Percentiles rank a stretch among this genome's conserved stretches.
phyloP scores from a whole-genome alignment of 2,113 vertebrate species.

The Hyla sarda region DNA sequence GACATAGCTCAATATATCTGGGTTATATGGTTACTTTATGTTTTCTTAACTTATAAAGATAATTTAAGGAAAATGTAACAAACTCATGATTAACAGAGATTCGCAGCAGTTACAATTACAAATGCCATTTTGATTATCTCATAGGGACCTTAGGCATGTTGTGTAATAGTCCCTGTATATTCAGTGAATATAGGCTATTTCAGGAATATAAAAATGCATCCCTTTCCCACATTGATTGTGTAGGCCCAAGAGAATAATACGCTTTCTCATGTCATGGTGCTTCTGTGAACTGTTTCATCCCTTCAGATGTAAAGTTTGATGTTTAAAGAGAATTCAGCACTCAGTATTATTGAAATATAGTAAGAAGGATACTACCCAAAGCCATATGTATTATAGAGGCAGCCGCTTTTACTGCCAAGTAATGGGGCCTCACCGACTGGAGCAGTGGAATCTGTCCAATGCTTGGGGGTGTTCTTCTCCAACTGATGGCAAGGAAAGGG shows the following conservation, averaged over 20 bases:
- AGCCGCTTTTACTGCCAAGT: background rate
- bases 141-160: background rate
- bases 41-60: no score
- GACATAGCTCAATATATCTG: no score
- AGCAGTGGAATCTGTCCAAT: no score
- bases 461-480: no score
- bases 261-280: background rate
- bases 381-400: background rate
- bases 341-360: background rate
- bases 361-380: background rate
- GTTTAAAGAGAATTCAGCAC: background rate
- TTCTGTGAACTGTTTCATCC: background rate
- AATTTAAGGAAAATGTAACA: background rate
- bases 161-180: background rate
- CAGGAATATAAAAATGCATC: conserved; percentile 4
- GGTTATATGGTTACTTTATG: no score
- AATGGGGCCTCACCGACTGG: background rate
- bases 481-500: no score
- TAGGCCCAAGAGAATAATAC: conserved; percentile 20
- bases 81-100: background rate
- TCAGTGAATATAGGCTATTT: conserved; percentile 16
- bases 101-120: background rate
- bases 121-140: background rate
- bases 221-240: conserved; percentile 2
- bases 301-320: conserved; percentile 14